Conservation (phyloP, 1,140 invertebrate genomes). For the Drosophila nasuta region DNA sequence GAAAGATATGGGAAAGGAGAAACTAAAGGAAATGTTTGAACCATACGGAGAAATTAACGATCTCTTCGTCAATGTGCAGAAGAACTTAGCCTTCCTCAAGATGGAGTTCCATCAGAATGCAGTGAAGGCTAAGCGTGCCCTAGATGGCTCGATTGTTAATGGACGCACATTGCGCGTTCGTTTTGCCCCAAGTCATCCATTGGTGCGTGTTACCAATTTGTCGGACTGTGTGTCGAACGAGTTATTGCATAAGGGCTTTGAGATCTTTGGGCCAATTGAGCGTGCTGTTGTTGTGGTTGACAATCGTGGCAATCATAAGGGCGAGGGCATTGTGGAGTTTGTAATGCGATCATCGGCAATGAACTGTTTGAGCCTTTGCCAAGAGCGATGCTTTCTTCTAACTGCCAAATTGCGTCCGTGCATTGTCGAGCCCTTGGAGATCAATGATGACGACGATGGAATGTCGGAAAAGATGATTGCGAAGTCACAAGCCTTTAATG, state of each 20-base stretch:
- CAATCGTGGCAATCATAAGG: slow-evolving; percentile 96
- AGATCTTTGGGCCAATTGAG: slow-evolving; percentile 97
- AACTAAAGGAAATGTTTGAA: slow-evolving; percentile 93
- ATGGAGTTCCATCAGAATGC: slow-evolving; percentile 98
- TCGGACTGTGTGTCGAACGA: slow-evolving; percentile 97
- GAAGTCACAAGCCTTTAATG: slow-evolving; percentile 91
- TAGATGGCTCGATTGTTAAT: slow-evolving; percentile 95
- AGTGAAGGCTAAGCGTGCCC: slow-evolving; percentile 96
- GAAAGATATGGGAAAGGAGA: slow-evolving; percentile 97
- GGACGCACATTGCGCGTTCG: slow-evolving; percentile 95
- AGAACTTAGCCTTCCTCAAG: slow-evolving; percentile 98
- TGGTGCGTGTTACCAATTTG: slow-evolving; percentile 96
- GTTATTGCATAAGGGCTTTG: slow-evolving; percentile 95
- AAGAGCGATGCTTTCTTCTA: slow-evolving; percentile 96
- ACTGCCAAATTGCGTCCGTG: slow-evolving; percentile 95
- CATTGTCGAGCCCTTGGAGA: slow-evolving; percentile 94
- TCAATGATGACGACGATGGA: slow-evolving; percentile 96
- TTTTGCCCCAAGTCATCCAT: slow-evolving; percentile 97
- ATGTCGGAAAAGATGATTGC: slow-evolving; percentile 95
- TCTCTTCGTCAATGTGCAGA: slow-evolving; percentile 96
- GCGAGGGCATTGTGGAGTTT: slow-evolving; percentile 98
- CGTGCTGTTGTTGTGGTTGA: slow-evolving; percentile 97
- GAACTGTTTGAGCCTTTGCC: slow-evolving; percentile 94
- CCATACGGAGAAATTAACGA: slow-evolving; percentile 95
- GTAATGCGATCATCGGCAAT: slow-evolving; percentile 95